Conservation (phyloP, 1,140 invertebrate species). For the Macrobrachium rosenbergii region DNA sequence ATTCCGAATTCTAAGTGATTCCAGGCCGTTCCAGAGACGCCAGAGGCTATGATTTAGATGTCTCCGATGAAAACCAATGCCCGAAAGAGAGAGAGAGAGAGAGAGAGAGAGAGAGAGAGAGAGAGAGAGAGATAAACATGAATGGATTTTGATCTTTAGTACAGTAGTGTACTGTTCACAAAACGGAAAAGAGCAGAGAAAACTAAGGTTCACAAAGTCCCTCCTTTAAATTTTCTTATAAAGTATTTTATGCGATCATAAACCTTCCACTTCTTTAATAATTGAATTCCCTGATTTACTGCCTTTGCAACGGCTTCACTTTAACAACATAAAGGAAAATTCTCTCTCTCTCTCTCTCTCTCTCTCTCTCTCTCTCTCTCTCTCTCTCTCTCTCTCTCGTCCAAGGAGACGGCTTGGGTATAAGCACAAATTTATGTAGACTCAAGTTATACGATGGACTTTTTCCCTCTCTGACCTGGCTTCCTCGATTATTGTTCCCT, state of each 20-base stretch:
- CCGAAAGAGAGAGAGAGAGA: neutral
- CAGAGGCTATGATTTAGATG: conserved; percentile 52
- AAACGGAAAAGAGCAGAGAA: too few relatives aligned
- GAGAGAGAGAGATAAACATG: too few relatives aligned
- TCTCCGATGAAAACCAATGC: conserved; percentile 25
- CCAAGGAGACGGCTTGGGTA: neutral
- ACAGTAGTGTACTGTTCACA: too few relatives aligned
- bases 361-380: too few relatives aligned
- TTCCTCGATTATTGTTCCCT: conserved; percentile 7
- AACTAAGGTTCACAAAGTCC: too few relatives aligned
- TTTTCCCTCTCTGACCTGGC: conserved; percentile 27
- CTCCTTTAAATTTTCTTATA: too few relatives aligned
- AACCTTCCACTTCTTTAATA: neutral
- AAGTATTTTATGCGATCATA: too few relatives aligned
- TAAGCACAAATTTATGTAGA: conserved; percentile 14
- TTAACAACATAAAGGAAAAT: too few relatives aligned
- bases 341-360: too few relatives aligned
- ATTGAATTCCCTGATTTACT: neutral
- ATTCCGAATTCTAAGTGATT: conserved; percentile 58
- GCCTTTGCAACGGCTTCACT: neutral
- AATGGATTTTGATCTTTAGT: too few relatives aligned
- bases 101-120: neutral
- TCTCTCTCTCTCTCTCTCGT: too few relatives aligned
- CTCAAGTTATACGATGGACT: neutral
- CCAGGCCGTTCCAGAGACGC: conserved; percentile 39